Conservation (phyloP, 2,113 vertebrate genomes). For the Pyrgilauda ruficollis region DNA sequence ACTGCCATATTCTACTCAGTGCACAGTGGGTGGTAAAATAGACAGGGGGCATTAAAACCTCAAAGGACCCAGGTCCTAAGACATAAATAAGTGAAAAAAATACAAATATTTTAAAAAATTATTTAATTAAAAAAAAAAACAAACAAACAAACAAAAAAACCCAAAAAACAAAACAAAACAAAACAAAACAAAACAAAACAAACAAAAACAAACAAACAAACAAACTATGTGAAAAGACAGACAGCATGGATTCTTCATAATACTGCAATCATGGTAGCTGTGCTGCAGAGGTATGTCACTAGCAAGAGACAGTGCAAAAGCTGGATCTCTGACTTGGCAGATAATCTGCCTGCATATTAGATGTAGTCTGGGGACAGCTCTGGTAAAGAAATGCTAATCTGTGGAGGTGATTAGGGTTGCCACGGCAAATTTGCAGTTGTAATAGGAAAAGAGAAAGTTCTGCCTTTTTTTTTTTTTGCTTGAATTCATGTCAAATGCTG, state of each 20-base stretch:
- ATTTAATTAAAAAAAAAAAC: neutral
- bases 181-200: neutral
- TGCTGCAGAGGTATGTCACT: neutral
- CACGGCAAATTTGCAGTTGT: neutral
- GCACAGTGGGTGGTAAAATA: neutral
- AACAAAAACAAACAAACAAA: too few relatives aligned
- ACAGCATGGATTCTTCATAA: neutral
- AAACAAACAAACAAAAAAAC: too few relatives aligned
- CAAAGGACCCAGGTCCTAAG: neutral
- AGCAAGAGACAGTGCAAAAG: neutral
- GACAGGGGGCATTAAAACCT: neutral
- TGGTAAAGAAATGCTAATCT: neutral
- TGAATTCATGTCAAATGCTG: neutral
- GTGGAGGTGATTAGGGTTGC: neutral
- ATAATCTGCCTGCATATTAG: neutral
- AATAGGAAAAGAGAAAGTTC: neutral
- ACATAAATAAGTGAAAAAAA: neutral
- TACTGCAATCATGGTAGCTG: neutral
- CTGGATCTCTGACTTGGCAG: neutral
- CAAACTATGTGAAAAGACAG: neutral
- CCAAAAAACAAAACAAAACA: too few relatives aligned
- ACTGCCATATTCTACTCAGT: neutral
- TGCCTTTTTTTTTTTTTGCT: neutral
- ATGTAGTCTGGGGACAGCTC: neutral
- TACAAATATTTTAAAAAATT: neutral